Base-by-base conservation (phyloP, 37 sponge, comb jelly and placozoan genomes). In the Oopsacas minuta region DNA sequence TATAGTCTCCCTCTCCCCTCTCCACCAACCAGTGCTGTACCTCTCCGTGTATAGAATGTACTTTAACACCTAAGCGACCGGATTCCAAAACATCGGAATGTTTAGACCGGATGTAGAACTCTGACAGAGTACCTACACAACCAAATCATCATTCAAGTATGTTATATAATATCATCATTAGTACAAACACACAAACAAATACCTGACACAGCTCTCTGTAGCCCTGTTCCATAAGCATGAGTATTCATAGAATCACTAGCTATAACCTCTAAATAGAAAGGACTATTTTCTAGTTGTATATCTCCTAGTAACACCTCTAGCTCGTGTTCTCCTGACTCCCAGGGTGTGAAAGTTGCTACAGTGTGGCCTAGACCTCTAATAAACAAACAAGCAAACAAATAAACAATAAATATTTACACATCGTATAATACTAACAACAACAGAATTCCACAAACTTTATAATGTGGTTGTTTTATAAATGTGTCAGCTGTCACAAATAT, bases 1-100 rank as follows among this genome's bases (percentile, higher is more conserved):
- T 5, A 82, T 85, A 85, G 37, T 52, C 52, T 8, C 86, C 86
- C 36, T 85, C 81, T 7, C 39, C 81, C 17, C 75, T 3, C 75
- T 10, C 75, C 75, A 3, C 20, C 32, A n/a, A 3, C 28, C 20
- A 10, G 75, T n/a, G 30, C 75, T 5, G 20, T 34, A 61, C 75
- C 28, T 61, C 75, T 61, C 75, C 75, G 75, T 61, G 75, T 5
- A 12, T 61, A 5, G 75, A 61, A 34, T 61, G 75, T 34, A 61
- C 75, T 25, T 34, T 25, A 25, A 61, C 75, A n/a, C 28, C 7
- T 7, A 61, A 3, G 28, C 75, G 75, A 25, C 30, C 75, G 32
- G 7, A 3, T 25, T 7, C 17, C 75, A 3, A 3, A 25, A 3
- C 28, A 3, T 3, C 75, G 32, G 1, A 3, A 25, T 61, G 32